A percentile compares a stretch with the other conserved stretches of the same genome.
Evolutionary conservation across 2,113 vertebrate species (phyloP).

Genomic region (Centropus unirufus): DNA sequence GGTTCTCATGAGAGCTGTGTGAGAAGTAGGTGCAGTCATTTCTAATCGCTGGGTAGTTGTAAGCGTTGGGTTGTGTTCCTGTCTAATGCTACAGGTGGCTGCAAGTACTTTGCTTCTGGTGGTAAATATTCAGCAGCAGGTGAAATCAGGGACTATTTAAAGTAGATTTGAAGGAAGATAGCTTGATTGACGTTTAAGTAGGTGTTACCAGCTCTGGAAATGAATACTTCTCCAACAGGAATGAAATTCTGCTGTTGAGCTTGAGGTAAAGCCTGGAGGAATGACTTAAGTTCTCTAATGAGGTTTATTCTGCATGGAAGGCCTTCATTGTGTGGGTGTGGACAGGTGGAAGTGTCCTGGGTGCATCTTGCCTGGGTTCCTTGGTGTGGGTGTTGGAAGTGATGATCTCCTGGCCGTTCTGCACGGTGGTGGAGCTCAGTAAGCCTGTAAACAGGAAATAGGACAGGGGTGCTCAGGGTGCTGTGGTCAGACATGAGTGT

Average conservation of each 20-base stretch:
- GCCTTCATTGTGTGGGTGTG: background rate
- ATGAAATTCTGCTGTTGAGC: background rate
- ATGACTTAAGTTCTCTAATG: background rate
- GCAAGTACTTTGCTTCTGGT: background rate
- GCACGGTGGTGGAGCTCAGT: background rate
- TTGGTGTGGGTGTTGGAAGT: background rate
- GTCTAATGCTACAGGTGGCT: background rate
- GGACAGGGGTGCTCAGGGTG: background rate
- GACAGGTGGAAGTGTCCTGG: accelerated
- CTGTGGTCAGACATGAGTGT: background rate
- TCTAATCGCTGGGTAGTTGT: background rate
- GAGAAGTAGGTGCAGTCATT: background rate
- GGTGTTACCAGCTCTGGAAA: background rate
- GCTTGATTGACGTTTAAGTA: background rate
- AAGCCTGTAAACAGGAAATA: conserved; percentile 6
- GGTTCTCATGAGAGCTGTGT: background rate
- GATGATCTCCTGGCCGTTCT: background rate
- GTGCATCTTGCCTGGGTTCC: background rate
- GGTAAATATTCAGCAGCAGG: background rate
- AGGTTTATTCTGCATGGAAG: background rate
- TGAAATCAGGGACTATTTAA: background rate
- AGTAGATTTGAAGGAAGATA: background rate
- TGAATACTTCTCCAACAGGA: background rate
- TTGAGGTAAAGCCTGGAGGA: background rate
- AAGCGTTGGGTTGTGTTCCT: background rate